Evolutionary conservation across 2,113 vertebrate genomes (phyloP).

Genomic region (Phocoena sinus): DNA sequence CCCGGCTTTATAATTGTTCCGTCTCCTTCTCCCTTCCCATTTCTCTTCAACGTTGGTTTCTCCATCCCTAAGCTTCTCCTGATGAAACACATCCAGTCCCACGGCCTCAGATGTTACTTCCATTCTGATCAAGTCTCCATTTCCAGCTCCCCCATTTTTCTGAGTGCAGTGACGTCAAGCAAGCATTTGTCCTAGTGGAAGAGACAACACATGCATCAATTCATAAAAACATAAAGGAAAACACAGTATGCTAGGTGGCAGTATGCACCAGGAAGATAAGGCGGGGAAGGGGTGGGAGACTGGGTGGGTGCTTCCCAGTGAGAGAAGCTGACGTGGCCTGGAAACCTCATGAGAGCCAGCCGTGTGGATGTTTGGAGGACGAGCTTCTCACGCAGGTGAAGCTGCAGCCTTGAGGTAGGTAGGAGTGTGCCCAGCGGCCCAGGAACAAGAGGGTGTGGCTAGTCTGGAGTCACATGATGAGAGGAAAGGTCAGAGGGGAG

Average conservation of each 20-base stretch:
- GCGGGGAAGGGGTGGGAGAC: neutral
- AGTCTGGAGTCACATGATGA: too few species aligned
- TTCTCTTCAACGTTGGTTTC: neutral
- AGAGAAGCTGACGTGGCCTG: neutral
- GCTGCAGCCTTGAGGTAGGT: neutral
- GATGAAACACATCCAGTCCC: accelerated
- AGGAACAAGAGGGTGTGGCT: too few species aligned
- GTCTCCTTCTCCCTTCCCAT: neutral
- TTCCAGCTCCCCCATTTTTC: neutral
- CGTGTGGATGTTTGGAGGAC: neutral
- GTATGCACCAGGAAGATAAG: neutral
- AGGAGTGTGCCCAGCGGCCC: neutral
- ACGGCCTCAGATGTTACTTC: neutral
- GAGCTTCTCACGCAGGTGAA: neutral
- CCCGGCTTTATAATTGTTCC: neutral
- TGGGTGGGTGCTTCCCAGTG: neutral
- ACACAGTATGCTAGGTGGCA: neutral
- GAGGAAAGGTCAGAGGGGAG: neutral
- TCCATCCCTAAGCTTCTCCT: neutral
- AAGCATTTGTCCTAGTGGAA: neutral
- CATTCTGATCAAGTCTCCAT: neutral
- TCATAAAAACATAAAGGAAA: neutral
- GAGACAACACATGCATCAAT: neutral
- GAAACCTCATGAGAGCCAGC: neutral
- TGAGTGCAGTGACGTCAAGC: neutral